phyloP scores from a whole-genome alignment of 1,140 invertebrate genomes.

The Aphis gossypii region DNA sequence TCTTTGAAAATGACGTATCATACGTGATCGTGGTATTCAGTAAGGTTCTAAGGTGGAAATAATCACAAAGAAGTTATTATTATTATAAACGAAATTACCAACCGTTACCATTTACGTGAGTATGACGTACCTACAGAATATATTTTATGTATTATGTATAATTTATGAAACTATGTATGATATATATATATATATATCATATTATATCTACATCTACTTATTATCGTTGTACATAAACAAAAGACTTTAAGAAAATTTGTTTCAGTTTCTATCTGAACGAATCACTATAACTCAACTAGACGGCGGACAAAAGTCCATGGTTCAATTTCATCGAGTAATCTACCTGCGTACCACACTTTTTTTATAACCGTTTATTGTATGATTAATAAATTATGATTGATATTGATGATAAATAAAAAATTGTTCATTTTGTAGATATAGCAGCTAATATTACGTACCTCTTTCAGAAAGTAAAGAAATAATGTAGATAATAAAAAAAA shows the following conservation, averaged over 20 bases:
- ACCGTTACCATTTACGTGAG: background rate
- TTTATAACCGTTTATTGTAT: background rate
- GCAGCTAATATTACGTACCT: background rate
- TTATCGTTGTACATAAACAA: background rate
- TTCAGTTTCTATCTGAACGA: background rate
- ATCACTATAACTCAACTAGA: background rate
- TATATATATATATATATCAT: background rate
- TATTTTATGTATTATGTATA: background rate
- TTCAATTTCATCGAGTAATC: background rate
- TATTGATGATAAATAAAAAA: background rate
- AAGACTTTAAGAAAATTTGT: background rate
- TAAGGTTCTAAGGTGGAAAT: slow-evolving; percentile 25
- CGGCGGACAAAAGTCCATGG: background rate
- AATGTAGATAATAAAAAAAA: background rate
- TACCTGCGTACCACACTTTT: background rate
- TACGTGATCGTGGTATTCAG: slow-evolving; percentile 12
- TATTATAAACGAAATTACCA: background rate
- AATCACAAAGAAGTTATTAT: slow-evolving; percentile 9
- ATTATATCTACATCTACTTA: background rate
- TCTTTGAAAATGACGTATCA: background rate
- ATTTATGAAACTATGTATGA: background rate
- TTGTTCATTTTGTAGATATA: background rate
- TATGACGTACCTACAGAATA: background rate
- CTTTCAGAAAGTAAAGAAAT: background rate
- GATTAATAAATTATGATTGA: background rate